Evolutionary conservation across 2,797 vertebrate genomes (phyloP), one percentile per base, ranked within the genome.

Genomic region (Pipistrellus kuhlii): DNA sequence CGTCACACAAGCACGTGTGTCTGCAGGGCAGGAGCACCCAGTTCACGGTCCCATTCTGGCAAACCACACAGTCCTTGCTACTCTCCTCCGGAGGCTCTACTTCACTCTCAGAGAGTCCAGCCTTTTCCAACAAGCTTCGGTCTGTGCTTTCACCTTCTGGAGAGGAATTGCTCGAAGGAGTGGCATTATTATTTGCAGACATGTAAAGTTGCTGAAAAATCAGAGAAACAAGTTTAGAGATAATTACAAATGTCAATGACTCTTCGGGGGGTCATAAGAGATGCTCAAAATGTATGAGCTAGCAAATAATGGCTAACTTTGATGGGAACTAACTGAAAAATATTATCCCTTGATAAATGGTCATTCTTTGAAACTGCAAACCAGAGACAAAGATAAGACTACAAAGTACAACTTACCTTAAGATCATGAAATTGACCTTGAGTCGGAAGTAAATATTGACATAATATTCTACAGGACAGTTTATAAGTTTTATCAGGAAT

Each of bases 21-120:
- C 99, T 98, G 97, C 99, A 99, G 0, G 99, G 99, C 76, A 99
- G 97, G 30, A 99, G 98, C 1, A 99, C 99, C 93, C 99, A 98
- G 98, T 99, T 99, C 88, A 99, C 98, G 0, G 98, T 80, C 15
- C 99, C 99, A 0, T 99, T 99, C 97, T 99, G 99, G 97, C 99
- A 99, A 8, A 99, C 99, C 0, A 99, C 99, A 2, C 99, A 99
- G 98, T 99, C 99, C 96, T 98, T 99, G 88, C 97, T 98, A 23
- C 13, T 97, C 68, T 98, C 98, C 27, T 98, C 98, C 0, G 71
- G 95, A 0, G 81, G 0, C 80, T 97, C 98, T 0, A 30, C 17
- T 10, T 98, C 98, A 0, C 78, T 64, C 59, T 97, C 98, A 30
- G 98, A 97, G 4, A 98, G 95, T 0, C 97, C 98, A 0, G 95